Base-by-base conservation (phyloP, 2,888 invertebrate genomes). In the Troides oblongomaculatus region DNA sequence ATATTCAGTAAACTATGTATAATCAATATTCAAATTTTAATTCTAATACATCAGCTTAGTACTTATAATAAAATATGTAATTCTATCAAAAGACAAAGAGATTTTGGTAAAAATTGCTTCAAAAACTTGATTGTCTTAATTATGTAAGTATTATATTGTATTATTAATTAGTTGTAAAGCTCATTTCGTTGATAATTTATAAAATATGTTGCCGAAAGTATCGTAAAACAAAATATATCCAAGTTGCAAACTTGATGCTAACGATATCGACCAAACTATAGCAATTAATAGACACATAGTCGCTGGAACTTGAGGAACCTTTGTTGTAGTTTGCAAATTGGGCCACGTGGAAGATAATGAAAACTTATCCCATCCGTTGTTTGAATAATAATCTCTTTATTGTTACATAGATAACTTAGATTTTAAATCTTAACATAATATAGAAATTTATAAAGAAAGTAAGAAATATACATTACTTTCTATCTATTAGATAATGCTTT, bases 261-360 rank as follows among this genome's bases (percentile, higher is more conserved):
- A 53, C 30, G 46, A 18, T 59, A 59, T 58, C 59, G 25, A 66
- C 72, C 75, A 75, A 90, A 91, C 83, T 90, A 85, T 77, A 79
- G 84, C 89, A 90, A 90, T 90, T 89, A 90, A 88, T 90, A 89
- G 87, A 84, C 88, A 86, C 86, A 85, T 82, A 85, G 86, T 86
- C 81, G 83, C 84, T 81, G 72, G 86, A 88, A 88, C 88, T 89
- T 86, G 86, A 88, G 85, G 86, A 88, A 89, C 86, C 89, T 88
- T 89, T 87, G 85, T 80, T 74, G 77, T 87, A 89, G 83, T 89
- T 89, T 85, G 86, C 83, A 86, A 87, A 90, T 89, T 90, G 89
- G 89, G 88, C 85, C 85, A 79, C 73, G 72, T 77, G 78, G 80
- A 82, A 84, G 82, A 88, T 86, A 89, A 88, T 88, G 87, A 86